Evolutionary conservation across 2,888 invertebrate species (phyloP).

Genomic region (Lepidonotus clava): DNA sequence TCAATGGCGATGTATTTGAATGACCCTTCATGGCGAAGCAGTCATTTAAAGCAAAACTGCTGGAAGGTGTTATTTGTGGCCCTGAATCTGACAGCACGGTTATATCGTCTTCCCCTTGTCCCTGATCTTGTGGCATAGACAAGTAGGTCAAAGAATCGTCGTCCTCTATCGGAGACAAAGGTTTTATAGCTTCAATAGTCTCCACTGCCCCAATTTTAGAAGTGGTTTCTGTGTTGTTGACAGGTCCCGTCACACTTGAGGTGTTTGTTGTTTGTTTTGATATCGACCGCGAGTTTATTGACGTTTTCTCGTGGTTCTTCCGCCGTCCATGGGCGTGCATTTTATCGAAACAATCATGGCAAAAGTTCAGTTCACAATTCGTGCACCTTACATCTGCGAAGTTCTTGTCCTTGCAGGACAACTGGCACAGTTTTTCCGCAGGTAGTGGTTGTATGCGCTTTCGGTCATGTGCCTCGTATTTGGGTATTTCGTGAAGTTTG

Average conservation of each 20-base stretch:
- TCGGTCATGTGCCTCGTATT: slow-evolving; percentile 76
- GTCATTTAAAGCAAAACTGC: not conserved
- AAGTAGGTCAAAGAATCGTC: slow-evolving; percentile 74
- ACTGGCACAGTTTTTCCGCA: slow-evolving; percentile 75
- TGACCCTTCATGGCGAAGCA: slow-evolving; percentile 29
- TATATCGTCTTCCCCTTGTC: not conserved
- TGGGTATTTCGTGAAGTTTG: slow-evolving; percentile 73
- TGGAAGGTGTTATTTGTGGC: not conserved
- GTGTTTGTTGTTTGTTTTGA: not conserved
- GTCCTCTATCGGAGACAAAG: slow-evolving; percentile 69
- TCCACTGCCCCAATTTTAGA: not conserved
- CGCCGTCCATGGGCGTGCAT: slow-evolving; percentile 63
- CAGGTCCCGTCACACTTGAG: slow-evolving; percentile 42
- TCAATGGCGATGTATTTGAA: not conserved
- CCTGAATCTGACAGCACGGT: not conserved
- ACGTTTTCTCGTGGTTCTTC: slow-evolving; percentile 21
- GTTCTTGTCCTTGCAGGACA: slow-evolving; percentile 74
- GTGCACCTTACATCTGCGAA: slow-evolving; percentile 79
- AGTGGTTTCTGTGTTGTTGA: slow-evolving; percentile 67
- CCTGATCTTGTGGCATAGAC: slow-evolving; percentile 71
- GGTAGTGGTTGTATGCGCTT: slow-evolving; percentile 70
- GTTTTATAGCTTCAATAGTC: slow-evolving; percentile 63
- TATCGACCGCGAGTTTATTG: not conserved
- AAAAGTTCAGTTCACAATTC: slow-evolving; percentile 75
- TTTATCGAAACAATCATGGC: slow-evolving; percentile 77